Evolutionary conservation across 1,140 invertebrate species (phyloP).

Genomic region (Colletes gigas): DNA sequence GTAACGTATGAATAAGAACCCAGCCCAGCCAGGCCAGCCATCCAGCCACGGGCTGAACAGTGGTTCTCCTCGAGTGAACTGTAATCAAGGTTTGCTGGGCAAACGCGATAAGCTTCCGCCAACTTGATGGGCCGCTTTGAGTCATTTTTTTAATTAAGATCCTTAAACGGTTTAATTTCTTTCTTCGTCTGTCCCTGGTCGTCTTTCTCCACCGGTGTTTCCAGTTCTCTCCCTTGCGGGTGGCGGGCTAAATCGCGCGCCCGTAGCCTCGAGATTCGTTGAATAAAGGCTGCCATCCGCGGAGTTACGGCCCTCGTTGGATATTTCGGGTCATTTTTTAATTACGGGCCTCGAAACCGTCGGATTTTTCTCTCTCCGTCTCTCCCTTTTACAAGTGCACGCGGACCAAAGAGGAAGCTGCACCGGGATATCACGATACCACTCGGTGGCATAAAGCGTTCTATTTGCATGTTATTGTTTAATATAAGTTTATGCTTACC

Average conservation of each 20-base stretch:
- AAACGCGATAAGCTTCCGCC: constrained; percentile 48
- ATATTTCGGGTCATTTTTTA: constrained; percentile 44
- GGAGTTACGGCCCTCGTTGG: constrained; percentile 14
- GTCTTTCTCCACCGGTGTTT: not conserved
- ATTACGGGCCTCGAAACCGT: constrained; percentile 15
- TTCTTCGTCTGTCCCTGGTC: constrained; percentile 8
- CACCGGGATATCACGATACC: not conserved
- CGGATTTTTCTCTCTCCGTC: not conserved
- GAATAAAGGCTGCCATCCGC: constrained; percentile 9
- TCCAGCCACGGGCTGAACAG: not conserved
- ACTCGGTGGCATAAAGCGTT: constrained; percentile 62
- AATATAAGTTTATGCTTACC: constrained; percentile 75
- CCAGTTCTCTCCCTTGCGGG: not conserved
- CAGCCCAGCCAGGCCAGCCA: not conserved
- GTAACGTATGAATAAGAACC: constrained; percentile 45
- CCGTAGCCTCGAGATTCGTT: constrained; percentile 17
- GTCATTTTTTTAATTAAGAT: constrained; percentile 69
- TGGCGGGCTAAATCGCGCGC: not conserved
- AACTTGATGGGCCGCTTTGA: constrained; percentile 54
- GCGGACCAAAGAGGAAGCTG: not conserved
- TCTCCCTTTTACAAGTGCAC: too few relatives aligned
- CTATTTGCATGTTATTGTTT: constrained; percentile 78
- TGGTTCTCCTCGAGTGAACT: constrained; percentile 44
- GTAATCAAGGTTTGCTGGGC: constrained; percentile 53
- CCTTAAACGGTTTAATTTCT: constrained; percentile 36